Evolutionary conservation across 2,113 vertebrate species (phyloP).

Genomic region (Toxotes jaculatrix): DNA sequence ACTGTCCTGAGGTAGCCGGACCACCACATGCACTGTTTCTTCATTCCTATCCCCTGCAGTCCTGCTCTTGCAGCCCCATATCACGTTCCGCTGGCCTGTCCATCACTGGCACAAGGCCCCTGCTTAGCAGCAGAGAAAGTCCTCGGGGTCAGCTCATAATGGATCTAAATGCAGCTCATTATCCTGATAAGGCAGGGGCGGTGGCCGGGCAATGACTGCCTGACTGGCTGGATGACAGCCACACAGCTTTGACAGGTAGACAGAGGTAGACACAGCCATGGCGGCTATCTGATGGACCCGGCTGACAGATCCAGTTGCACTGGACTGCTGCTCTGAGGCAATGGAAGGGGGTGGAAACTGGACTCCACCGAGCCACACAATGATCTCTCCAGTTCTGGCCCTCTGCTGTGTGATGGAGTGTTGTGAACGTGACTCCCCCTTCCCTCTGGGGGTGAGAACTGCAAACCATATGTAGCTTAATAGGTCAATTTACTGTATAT

Average conservation of each 20-base stretch:
- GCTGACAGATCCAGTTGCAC: conserved; percentile 78
- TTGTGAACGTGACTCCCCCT: conserved; percentile 46
- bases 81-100: conserved; percentile 76
- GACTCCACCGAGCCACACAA: conserved; percentile 70
- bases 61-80: conserved; percentile 41
- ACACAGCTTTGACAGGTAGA: conserved; percentile 75
- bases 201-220: conserved; percentile 69
- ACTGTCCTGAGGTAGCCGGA: conserved; percentile 19
- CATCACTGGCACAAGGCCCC: conserved; percentile 79
- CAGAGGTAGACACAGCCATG: conserved; percentile 60
- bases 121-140: conserved; percentile 79
- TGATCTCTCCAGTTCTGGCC: conserved; percentile 66
- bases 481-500: background rate
- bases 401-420: conserved; percentile 53
- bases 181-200: conserved; percentile 81
- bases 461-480: conserved; percentile 29
- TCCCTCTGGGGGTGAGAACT: conserved; percentile 30
- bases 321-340: conserved; percentile 63
- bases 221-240: conserved; percentile 80
- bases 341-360: conserved; percentile 73
- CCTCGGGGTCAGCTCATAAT: conserved; percentile 80
- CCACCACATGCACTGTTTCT: conserved; percentile 21
- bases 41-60: conserved; percentile 38
- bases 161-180: conserved; percentile 81
- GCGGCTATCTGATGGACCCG: conserved; percentile 76